These are phyloP conservation scores for Catharus ustulatus DNA, from an alignment of 2,797 vertebrate genomes.

Conservation along the genomic window DNA sequence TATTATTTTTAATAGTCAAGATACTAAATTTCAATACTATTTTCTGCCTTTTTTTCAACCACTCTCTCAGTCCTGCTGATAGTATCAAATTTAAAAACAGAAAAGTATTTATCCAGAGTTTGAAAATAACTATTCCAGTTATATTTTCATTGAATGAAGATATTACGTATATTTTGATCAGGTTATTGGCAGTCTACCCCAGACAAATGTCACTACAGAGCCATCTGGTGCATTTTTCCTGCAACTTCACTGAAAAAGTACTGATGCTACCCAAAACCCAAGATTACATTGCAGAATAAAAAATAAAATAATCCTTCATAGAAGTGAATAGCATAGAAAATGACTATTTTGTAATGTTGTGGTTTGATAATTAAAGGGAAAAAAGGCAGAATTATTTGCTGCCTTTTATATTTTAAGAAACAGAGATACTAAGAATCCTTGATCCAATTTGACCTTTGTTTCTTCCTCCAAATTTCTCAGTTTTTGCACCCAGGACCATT, in stretches of 20 bases:
- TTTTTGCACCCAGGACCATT: background rate
- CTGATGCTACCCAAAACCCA: background rate
- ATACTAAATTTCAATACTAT: background rate
- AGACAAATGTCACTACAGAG: constrained; percentile 38
- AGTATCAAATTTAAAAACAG: background rate
- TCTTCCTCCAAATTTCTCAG: background rate
- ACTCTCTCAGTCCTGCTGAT: background rate
- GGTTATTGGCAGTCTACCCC: rapidly evolving
- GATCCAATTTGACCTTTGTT: background rate
- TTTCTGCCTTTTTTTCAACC: background rate
- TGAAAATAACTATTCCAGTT: background rate
- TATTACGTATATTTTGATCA: background rate
- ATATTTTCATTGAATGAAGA: background rate
- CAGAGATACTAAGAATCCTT: background rate
- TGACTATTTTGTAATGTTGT: background rate
- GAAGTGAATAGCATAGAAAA: background rate
- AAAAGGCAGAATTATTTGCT: background rate
- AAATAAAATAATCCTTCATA: background rate
- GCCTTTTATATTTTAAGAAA: background rate
- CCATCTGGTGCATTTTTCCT: constrained; percentile 73
- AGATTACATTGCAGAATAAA: background rate
- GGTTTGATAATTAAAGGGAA: background rate
- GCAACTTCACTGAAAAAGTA: constrained; percentile 55
- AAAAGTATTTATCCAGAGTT: background rate
- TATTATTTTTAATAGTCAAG: background rate